Evolutionary conservation across 2,797 vertebrate genomes (phyloP).

Genomic region (Sylvia borin): DNA sequence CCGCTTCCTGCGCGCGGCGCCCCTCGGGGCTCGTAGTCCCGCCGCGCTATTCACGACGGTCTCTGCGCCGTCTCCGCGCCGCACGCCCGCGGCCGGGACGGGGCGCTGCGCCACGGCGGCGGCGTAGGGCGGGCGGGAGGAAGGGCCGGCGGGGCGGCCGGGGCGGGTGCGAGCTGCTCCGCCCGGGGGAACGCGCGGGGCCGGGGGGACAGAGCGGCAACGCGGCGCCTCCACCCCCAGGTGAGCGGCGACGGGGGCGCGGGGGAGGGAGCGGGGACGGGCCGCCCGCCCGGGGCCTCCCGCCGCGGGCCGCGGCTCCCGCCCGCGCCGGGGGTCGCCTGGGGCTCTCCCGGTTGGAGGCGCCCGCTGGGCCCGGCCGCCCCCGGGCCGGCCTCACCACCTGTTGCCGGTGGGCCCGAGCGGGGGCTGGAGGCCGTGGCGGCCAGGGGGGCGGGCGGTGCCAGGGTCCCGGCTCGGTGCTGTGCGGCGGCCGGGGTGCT

Average conservation of each 20-base stretch:
- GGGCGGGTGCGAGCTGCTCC: neutral
- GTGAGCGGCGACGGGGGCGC: neutral
- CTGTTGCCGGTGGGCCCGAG: slow-evolving; percentile 8
- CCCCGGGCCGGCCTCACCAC: neutral
- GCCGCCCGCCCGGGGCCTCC: neutral
- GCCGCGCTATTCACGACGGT: slow-evolving; percentile 39
- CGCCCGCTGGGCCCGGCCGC: neutral
- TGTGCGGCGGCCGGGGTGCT: neutral
- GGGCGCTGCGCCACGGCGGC: slow-evolving; percentile 62
- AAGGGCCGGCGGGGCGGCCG: neutral
- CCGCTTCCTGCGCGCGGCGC: slow-evolving; percentile 7
- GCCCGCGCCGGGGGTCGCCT: neutral
- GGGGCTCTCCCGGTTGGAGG: neutral
- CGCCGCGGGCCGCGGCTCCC: neutral
- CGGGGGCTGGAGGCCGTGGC: neutral
- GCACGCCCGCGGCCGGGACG: slow-evolving; percentile 3
- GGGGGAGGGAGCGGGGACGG: neutral
- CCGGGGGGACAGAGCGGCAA: neutral
- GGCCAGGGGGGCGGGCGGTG: neutral
- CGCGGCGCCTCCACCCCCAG: neutral
- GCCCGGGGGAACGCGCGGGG: neutral
- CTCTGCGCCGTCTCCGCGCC: slow-evolving; percentile 55
- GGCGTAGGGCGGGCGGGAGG: slow-evolving; percentile 46
- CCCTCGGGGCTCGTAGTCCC: slow-evolving; percentile 68
- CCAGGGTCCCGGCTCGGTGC: neutral